Conservation (phyloP, 2,797 vertebrate species). For the Phylloscopus collybita region DNA sequence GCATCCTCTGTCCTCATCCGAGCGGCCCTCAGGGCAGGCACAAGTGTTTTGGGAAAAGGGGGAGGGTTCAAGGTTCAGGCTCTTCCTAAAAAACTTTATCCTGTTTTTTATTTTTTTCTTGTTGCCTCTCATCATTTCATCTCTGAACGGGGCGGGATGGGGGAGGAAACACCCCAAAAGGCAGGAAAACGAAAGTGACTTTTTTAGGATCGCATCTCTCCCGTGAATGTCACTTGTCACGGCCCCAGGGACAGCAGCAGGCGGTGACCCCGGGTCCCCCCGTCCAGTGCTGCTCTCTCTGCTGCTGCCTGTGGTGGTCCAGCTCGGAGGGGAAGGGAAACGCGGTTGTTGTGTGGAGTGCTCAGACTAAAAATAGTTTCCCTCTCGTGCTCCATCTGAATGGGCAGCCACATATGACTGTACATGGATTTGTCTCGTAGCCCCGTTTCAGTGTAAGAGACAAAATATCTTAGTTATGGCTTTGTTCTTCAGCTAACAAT, state of each 20-base stretch:
- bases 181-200: neutral
- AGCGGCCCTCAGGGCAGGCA: fast-evolving
- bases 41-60: neutral
- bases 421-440: slow-evolving; percentile 66
- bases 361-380: slow-evolving; percentile 46
- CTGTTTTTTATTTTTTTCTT: neutral
- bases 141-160: neutral
- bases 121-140: neutral
- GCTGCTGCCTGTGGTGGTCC: neutral
- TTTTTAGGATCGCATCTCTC: neutral
- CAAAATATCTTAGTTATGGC: slow-evolving; percentile 74
- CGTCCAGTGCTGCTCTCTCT: neutral
- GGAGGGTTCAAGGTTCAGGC: neutral
- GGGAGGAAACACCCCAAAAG: neutral
- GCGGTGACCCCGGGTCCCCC: neutral
- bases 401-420: slow-evolving; percentile 57
- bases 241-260: neutral
- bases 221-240: neutral
- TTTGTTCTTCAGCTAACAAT: slow-evolving; percentile 75
- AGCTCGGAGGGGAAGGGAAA: neutral
- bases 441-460: slow-evolving; percentile 62
- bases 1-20: fast-evolving
- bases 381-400: slow-evolving; percentile 44
- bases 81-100: neutral
- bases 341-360: neutral